Conservation (phyloP, 2,797 vertebrate genomes). For the Centroberyx gerrardi region DNA sequence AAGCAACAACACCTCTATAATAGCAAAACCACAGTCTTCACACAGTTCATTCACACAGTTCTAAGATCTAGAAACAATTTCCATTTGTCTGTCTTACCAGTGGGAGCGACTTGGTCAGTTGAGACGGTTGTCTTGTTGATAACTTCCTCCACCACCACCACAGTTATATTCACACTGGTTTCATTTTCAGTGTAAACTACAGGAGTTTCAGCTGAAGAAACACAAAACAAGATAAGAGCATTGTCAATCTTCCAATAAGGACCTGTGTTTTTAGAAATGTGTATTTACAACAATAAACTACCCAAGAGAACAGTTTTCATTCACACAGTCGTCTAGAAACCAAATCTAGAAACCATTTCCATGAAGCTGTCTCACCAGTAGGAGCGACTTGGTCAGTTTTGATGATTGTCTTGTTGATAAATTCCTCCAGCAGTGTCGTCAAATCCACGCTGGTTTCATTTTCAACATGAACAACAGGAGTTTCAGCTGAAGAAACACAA, state of each 20-base stretch:
- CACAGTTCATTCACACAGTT: not conserved
- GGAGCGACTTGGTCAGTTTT: constrained; percentile 7
- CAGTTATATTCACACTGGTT: constrained; percentile 44
- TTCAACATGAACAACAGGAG: not conserved
- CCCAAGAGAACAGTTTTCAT: not conserved
- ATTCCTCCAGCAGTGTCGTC: not conserved
- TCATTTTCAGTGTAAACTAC: constrained; percentile 34
- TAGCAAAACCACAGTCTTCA: not conserved
- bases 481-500: constrained; percentile 23
- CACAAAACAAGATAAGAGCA: constrained; percentile 1
- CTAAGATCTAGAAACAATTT: not conserved
- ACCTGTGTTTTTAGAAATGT: not conserved
- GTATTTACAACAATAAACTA: too few species aligned
- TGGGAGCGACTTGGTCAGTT: constrained; percentile 41
- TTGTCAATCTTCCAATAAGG: not conserved
- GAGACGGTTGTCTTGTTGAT: constrained; percentile 54
- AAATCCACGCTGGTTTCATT: constrained; percentile 22
- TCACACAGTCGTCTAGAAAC: not conserved
- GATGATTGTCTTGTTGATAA: constrained; percentile 14
- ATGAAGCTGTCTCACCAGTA: not conserved
- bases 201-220: constrained; percentile 55
- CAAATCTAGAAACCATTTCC: not conserved
- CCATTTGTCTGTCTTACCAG: constrained; percentile 49
- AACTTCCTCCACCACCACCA: constrained; percentile 27
- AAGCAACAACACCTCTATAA: not conserved